Percentiles rank a stretch among this genome's conserved stretches.
These are phyloP conservation scores for Steinernema hermaphroditum DNA, from an alignment of 2,888 invertebrate genomes.

Conservation along the genomic window DNA sequence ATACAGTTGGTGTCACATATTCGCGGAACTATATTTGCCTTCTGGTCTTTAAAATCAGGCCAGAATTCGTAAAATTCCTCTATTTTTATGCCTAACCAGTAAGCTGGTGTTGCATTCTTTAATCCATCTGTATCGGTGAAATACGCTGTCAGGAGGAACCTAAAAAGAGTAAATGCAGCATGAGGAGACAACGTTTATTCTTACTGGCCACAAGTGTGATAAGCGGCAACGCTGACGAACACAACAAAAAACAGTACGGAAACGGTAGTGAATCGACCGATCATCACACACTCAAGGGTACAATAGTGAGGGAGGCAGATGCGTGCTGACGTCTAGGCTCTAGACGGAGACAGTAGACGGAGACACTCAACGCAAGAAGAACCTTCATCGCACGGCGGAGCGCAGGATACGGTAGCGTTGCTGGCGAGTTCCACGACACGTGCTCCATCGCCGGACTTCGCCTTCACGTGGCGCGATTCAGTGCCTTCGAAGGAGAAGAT, in stretches of 20 bases:
- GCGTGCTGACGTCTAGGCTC: too few relatives aligned
- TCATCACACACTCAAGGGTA: neutral
- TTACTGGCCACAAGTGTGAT: neutral
- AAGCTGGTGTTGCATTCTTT: too few relatives aligned
- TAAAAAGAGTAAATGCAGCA: too few relatives aligned
- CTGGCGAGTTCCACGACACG: neutral
- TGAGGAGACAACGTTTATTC: neutral
- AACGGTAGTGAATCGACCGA: neutral
- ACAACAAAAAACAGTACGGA: neutral
- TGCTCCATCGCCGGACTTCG: neutral
- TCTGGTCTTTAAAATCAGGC: too few relatives aligned
- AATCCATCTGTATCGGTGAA: too few relatives aligned
- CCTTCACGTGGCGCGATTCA: neutral
- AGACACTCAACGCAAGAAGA: neutral
- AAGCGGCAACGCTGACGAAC: neutral
- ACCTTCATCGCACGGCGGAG: neutral
- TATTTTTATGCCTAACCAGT: too few relatives aligned
- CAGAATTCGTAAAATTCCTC: too few relatives aligned
- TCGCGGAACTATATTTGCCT: too few relatives aligned
- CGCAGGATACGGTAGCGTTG: neutral
- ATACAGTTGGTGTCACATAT: too few relatives aligned
- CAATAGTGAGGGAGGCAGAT: too few relatives aligned
- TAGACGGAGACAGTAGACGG: too few relatives aligned
- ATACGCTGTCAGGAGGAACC: too few relatives aligned
- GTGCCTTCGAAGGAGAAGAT: neutral